Evolutionary conservation across 2,797 vertebrate species (phyloP), one percentile per base, ranked within the genome.

Genomic region (Odontamblyopus lacepedii): DNA sequence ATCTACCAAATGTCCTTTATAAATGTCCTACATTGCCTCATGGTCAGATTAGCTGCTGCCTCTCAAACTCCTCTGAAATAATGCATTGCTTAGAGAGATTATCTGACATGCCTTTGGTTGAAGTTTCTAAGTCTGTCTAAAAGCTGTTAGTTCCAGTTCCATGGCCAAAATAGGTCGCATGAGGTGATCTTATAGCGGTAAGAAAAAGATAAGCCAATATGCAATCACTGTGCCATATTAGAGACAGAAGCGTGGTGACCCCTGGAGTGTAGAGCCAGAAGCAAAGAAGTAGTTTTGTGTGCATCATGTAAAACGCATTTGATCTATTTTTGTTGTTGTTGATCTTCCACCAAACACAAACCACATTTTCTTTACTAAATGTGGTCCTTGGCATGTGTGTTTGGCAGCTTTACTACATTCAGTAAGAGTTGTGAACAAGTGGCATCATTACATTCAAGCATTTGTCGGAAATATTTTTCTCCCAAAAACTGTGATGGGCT

Each of bases 371-470:
- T 65, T 65, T 44, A 13, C n/a, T 50, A 50, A 65, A 65, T 65
- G 26, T 26, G 38, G 41, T 65, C 27, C 15, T 50, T 50, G 27
- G 63, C 44, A 30, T 30, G 44, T 64, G 8, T 50, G 26, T 50
- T 51, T 51, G 64, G 38, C 35, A 44, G 61, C 61, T n/a, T 63
- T 63, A 63, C 18, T 35, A 23, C 62, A 38, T 66, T 66, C 41
- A 27, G 13, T 30, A 29, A 66, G 41, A 29, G 44, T 50, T 67
- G 27, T 53, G 65, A 53, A 53, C 48, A 55, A 55, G 50, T 53
- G 16, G 65, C 32, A 67, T 53, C 65, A 67, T 53, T 67, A 53
- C 65, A n/a, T 53, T 67, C 65, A 23, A 18, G 48, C 50, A 32
- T 67, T 67, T 50, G 65, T 51, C 8, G 61, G 6, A 5, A 51